Conservation (phyloP, 2,113 vertebrate genomes). For the Oreochromis spilurus region DNA sequence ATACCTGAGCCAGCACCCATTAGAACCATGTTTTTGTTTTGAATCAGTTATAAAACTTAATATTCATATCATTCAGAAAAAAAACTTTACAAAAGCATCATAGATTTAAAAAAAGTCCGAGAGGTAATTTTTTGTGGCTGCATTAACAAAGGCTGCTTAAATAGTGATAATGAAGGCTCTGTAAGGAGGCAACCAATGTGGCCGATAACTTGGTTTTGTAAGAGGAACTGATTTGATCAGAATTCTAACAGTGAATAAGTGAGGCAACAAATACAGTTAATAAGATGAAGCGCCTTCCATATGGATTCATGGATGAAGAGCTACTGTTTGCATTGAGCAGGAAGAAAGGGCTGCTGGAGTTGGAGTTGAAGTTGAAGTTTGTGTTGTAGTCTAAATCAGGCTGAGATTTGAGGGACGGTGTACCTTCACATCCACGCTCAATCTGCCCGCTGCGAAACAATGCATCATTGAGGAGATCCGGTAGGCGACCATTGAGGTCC, state of each 20-base stretch:
- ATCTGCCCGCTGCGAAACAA: slow-evolving; percentile 96
- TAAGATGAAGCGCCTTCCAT: slow-evolving; percentile 34
- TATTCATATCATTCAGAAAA: neutral
- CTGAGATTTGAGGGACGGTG: slow-evolving; percentile 50
- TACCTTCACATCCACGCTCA: slow-evolving; percentile 99
- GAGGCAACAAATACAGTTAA: slow-evolving; percentile 52
- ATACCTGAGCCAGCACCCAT: neutral
- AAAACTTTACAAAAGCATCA: slow-evolving; percentile 4
- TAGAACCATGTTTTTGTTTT: neutral
- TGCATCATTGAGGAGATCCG: slow-evolving; percentile 92
- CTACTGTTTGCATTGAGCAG: slow-evolving; percentile 72
- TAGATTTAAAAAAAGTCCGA: slow-evolving; percentile 22
- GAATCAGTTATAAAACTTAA: neutral
- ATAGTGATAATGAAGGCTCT: slow-evolving; percentile 4
- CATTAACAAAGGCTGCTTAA: slow-evolving; percentile 1
- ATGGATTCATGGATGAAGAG: slow-evolving; percentile 39
- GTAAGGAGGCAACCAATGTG: slow-evolving; percentile 56
- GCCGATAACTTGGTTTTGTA: slow-evolving; percentile 41
- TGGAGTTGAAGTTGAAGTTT: slow-evolving; percentile 55
- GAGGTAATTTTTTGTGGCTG: neutral
- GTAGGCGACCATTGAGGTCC: slow-evolving; percentile 94
- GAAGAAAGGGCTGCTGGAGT: slow-evolving; percentile 66
- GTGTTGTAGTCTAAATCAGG: slow-evolving; percentile 49
- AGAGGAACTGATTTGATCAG: slow-evolving; percentile 1
- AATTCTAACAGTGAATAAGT: slow-evolving; percentile 35